phyloP scores from a whole-genome alignment of 2,888 invertebrate species.

The Lycophotia porphyrea region DNA sequence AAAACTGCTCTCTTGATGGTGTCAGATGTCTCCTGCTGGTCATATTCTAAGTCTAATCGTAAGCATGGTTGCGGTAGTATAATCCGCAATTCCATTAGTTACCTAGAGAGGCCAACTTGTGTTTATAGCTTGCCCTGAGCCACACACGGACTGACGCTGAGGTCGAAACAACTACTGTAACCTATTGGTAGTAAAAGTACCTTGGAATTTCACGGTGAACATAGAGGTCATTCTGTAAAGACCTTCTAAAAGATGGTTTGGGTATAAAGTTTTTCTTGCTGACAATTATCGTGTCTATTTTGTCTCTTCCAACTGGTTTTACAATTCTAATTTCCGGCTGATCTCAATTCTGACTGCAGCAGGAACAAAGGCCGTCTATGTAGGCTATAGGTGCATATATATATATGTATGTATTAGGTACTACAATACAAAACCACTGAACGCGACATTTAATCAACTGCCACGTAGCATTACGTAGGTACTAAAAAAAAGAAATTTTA shows the following conservation, averaged over 20 bases:
- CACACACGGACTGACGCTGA: slow-evolving; percentile 25
- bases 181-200: slow-evolving; percentile 46
- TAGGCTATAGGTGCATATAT: not conserved
- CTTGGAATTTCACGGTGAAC: slow-evolving; percentile 29
- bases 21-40: slow-evolving; percentile 66
- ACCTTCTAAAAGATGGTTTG: not conserved
- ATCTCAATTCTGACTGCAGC: not conserved
- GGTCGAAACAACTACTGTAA: slow-evolving; percentile 48
- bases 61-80: slow-evolving; percentile 67
- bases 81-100: slow-evolving; percentile 78
- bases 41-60: slow-evolving; percentile 60
- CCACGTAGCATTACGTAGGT: slow-evolving; percentile 33
- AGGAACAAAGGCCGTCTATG: not conserved
- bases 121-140: slow-evolving; percentile 65
- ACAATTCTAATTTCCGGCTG: not conserved
- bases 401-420: too few relatives aligned
- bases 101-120: slow-evolving; percentile 66
- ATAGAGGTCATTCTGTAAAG: not conserved
- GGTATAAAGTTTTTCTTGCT: not conserved
- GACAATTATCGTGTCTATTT: not conserved
- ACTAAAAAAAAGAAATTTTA: slow-evolving; percentile 65
- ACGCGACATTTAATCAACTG: slow-evolving; percentile 10
- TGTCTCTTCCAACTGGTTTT: not conserved
- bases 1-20: slow-evolving; percentile 59
- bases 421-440: slow-evolving; percentile 16